Evolutionary conservation across 2,888 invertebrate species (phyloP).

Genomic region (Phymatocera aterrima): DNA sequence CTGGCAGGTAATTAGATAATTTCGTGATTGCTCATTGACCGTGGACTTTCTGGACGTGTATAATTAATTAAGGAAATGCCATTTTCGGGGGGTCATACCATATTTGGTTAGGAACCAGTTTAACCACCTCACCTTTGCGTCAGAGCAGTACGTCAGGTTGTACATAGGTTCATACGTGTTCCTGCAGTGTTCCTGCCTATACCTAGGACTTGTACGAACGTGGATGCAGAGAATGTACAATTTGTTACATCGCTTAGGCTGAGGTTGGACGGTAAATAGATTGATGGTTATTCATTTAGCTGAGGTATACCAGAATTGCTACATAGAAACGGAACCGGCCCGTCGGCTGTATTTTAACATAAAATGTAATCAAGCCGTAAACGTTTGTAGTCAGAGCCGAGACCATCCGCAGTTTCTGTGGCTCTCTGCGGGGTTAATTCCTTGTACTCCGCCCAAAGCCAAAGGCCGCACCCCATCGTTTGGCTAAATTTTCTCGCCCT

Average conservation of each 20-base stretch:
- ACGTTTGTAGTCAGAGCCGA: slow-evolving; percentile 1
- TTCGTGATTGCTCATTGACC: slow-evolving; percentile 38
- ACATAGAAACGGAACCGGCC: slow-evolving; percentile 23
- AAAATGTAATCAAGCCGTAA: slow-evolving; percentile 33
- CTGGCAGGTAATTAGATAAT: slow-evolving; percentile 28
- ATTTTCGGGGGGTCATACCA: slow-evolving; percentile 9
- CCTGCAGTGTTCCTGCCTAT: background rate
- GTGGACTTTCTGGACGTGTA: background rate
- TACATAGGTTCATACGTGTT: background rate
- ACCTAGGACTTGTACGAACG: background rate
- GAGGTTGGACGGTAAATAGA: slow-evolving; percentile 22
- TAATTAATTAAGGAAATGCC: slow-evolving; percentile 40
- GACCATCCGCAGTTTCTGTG: background rate
- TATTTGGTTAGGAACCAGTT: slow-evolving; percentile 36
- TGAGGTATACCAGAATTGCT: too few species aligned
- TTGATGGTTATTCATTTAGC: slow-evolving; percentile 19
- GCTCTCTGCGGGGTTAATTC: background rate
- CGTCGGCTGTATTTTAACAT: slow-evolving; percentile 24
- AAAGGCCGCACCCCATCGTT: background rate
- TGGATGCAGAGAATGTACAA: background rate
- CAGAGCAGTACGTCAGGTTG: background rate
- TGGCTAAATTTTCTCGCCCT: too few species aligned
- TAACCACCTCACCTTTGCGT: background rate
- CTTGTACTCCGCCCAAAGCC: background rate
- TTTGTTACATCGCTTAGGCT: background rate